Evolutionary conservation across 64 coral and sea anemone species (phyloP).

Genomic region (Platygyra sinensis): DNA sequence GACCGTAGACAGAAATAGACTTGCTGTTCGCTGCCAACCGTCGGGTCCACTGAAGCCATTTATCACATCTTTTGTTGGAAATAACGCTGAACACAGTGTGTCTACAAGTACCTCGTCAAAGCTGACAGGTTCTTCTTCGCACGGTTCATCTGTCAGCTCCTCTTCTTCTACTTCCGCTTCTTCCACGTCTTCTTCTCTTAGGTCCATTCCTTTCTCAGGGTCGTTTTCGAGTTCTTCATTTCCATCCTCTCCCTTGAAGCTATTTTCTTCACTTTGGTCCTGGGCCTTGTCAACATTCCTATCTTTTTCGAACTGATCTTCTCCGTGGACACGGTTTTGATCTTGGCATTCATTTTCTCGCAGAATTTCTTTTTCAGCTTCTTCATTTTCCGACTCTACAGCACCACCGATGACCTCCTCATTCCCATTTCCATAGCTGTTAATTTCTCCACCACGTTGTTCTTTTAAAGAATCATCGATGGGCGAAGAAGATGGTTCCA

Average conservation of each 20-base stretch:
- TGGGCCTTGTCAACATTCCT: neutral
- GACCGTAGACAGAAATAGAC: conserved; percentile 56
- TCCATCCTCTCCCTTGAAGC: neutral
- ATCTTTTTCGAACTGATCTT: no score
- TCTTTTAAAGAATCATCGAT: neutral
- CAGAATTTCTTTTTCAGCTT: neutral
- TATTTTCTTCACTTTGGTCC: neutral
- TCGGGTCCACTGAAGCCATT: conserved; percentile 4
- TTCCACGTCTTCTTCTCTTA: neutral
- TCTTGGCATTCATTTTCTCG: neutral
- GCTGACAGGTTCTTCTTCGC: neutral
- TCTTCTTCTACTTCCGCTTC: no score
- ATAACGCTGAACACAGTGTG: conserved; percentile 36
- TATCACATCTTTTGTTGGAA: conserved; percentile 60
- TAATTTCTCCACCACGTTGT: neutral
- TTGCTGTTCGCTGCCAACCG: conserved; percentile 55
- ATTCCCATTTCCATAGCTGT: neutral
- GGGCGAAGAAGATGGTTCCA: neutral
- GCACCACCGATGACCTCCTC: neutral
- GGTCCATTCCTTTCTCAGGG: neutral
- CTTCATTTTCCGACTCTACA: neutral
- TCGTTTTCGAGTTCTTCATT: neutral
- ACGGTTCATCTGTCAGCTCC: no score
- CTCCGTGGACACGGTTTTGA: no score
- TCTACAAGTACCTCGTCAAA: conserved; percentile 64